Conservation (phyloP, 2,888 invertebrate species). For the Drosophila pseudotalamancana region DNA sequence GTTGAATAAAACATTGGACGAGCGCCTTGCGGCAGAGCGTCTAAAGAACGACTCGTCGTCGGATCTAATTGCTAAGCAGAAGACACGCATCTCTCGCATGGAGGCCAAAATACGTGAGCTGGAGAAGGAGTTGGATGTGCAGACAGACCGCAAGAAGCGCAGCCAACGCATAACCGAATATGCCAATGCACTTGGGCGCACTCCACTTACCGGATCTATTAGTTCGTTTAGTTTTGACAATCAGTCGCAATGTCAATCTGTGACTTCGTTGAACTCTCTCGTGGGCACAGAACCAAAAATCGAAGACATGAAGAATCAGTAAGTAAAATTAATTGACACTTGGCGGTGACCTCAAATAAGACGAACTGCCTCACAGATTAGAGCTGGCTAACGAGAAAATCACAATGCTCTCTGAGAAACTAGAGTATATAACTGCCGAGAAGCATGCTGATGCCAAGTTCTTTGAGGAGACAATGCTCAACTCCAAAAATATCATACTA, state of each 20-base stretch:
- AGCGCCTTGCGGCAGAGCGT: conserved; percentile 75
- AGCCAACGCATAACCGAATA: conserved; percentile 82
- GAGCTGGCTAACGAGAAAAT: conserved; percentile 82
- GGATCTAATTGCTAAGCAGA: conserved; percentile 78
- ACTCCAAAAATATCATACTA: conserved; percentile 80
- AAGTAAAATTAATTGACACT: conserved; percentile 19
- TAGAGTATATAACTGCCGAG: conserved; percentile 74
- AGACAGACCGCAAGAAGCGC: conserved; percentile 80
- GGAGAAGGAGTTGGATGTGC: conserved; percentile 77
- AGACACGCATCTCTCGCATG: conserved; percentile 76
- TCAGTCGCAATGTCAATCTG: conserved; percentile 57
- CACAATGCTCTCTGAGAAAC: conserved; percentile 78
- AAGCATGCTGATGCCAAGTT: conserved; percentile 80
- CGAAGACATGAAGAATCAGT: conserved; percentile 81
- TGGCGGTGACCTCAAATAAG: not conserved
- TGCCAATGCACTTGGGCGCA: conserved; percentile 64
- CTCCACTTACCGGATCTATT: conserved; percentile 65
- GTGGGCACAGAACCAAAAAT: conserved; percentile 31
- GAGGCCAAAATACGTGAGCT: conserved; percentile 81
- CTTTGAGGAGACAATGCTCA: conserved; percentile 80
- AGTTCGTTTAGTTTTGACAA: conserved; percentile 81
- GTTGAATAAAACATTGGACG: conserved; percentile 66
- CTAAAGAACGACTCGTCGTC: conserved; percentile 58
- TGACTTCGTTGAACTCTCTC: conserved; percentile 29
- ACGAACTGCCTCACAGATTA: conserved; percentile 58